These are phyloP conservation scores for Proctacanthus coquilletti DNA, from an alignment of 1,140 invertebrate genomes.

Conservation along the genomic window DNA sequence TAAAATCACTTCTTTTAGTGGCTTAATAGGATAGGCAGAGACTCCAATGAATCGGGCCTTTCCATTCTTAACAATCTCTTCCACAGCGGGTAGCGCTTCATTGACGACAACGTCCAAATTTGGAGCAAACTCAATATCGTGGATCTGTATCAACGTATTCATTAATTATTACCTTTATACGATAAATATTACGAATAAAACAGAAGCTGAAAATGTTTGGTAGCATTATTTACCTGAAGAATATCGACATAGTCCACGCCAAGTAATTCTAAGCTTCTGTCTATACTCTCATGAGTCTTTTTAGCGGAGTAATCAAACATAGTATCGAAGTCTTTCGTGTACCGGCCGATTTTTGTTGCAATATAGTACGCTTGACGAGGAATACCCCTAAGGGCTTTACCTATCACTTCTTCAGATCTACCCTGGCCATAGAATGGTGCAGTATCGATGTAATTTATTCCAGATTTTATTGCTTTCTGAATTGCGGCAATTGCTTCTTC, in stretches of 20 bases:
- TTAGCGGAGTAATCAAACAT: constrained; percentile 82
- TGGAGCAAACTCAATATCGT: constrained; percentile 82
- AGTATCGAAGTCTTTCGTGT: constrained; percentile 47
- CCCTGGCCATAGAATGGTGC: constrained; percentile 86
- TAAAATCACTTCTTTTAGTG: constrained; percentile 57
- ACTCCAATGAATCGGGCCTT: constrained; percentile 74
- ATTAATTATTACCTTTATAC: too few species aligned
- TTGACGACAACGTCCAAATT: constrained; percentile 60
- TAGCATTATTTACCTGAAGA: constrained; percentile 64
- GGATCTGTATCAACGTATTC: constrained; percentile 45
- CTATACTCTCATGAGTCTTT: constrained; percentile 56
- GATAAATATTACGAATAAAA: too few species aligned
- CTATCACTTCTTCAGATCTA: constrained; percentile 59
- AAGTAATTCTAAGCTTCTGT: constrained; percentile 57
- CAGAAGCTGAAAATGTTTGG: too few species aligned
- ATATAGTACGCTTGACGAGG: constrained; percentile 75
- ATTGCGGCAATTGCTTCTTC: constrained; percentile 53
- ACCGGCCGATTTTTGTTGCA: constrained; percentile 85
- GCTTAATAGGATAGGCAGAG: constrained; percentile 70
- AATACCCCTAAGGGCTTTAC: constrained; percentile 62
- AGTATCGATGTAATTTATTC: constrained; percentile 86
- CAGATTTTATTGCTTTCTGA: constrained; percentile 50
- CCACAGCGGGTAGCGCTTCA: constrained; percentile 70
- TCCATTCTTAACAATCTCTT: constrained; percentile 52
- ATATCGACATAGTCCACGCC: constrained; percentile 75